Percentiles rank a stretch among this genome's conserved stretches.
Evolutionary conservation across 2,888 invertebrate species (phyloP).

Genomic region (Pachliopta kotzebuea): DNA sequence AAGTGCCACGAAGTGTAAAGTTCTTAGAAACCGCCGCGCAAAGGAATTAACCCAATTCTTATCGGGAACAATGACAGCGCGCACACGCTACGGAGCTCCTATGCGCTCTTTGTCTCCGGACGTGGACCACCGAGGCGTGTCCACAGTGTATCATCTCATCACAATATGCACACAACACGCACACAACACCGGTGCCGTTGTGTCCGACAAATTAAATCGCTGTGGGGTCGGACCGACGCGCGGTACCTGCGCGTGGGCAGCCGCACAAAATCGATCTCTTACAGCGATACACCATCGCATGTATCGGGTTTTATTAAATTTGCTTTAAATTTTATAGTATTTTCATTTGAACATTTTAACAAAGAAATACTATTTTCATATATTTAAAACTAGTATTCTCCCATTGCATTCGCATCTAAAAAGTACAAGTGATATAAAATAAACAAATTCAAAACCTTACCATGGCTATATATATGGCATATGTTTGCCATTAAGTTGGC

Average conservation of each 20-base stretch:
- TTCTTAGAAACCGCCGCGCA: slow-evolving; percentile 21
- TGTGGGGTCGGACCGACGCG: slow-evolving; percentile 34
- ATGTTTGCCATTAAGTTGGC: too few relatives aligned
- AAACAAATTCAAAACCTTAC: too few relatives aligned
- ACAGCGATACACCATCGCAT: slow-evolving; percentile 16
- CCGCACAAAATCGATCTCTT: slow-evolving; percentile 24
- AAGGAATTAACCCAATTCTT: slow-evolving; percentile 30
- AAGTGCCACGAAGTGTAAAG: slow-evolving; percentile 16
- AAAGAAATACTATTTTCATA: too few relatives aligned
- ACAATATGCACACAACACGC: slow-evolving; percentile 31
- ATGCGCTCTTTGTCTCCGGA: slow-evolving; percentile 25
- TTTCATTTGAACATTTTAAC: too few relatives aligned
- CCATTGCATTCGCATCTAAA: too few relatives aligned
- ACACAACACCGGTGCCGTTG: slow-evolving; percentile 26
- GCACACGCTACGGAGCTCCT: neutral
- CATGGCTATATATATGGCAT: too few relatives aligned
- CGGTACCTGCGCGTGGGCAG: slow-evolving; percentile 35
- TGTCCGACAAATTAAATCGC: slow-evolving; percentile 39
- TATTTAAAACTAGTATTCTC: too few relatives aligned
- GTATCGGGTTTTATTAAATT: slow-evolving; percentile 2
- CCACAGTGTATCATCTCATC: slow-evolving; percentile 35
- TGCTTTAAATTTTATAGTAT: neutral
- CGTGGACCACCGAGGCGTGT: slow-evolving; percentile 33
- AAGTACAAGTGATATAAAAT: too few relatives aligned
- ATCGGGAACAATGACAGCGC: slow-evolving; percentile 26